Evolutionary conservation across 2,113 vertebrate genomes (phyloP).

Genomic region (Pimephales promelas): DNA sequence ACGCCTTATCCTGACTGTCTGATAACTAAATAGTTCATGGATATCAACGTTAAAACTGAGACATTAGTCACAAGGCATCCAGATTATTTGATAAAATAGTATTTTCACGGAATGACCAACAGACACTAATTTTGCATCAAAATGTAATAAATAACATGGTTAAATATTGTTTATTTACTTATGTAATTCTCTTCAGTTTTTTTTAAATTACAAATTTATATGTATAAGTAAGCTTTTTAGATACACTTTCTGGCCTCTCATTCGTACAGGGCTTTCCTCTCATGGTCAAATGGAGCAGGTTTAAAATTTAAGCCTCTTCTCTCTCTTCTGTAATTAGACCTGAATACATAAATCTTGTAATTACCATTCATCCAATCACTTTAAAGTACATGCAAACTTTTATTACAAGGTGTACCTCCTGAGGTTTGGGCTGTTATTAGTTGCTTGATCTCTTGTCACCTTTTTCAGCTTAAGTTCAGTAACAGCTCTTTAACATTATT

Average conservation of each 20-base stretch:
- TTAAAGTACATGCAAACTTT: background rate
- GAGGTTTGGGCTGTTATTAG: slow-evolving; percentile 40
- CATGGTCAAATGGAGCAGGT: background rate
- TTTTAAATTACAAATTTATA: background rate
- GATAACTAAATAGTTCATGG: background rate
- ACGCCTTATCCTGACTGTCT: background rate
- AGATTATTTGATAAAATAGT: background rate
- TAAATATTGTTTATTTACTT: too few species aligned
- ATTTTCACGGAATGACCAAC: too few species aligned
- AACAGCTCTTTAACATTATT: slow-evolving; percentile 24
- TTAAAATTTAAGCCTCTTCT: background rate
- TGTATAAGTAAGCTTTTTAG: background rate
- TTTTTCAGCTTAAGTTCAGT: slow-evolving; percentile 1
- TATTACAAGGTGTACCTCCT: background rate
- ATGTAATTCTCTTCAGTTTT: background rate
- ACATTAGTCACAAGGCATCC: background rate
- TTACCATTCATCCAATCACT: slow-evolving; percentile 5
- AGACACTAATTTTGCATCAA: too few species aligned
- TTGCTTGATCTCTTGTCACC: slow-evolving; percentile 41
- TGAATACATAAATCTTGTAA: slow-evolving; percentile 9
- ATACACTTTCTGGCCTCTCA: background rate
- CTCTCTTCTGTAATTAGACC: slow-evolving; percentile 2
- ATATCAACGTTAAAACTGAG: background rate
- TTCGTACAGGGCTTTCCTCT: background rate
- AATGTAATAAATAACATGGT: too few species aligned